Evolutionary conservation across 2,113 vertebrate genomes (phyloP).

Genomic region (Lathamus discolor): DNA sequence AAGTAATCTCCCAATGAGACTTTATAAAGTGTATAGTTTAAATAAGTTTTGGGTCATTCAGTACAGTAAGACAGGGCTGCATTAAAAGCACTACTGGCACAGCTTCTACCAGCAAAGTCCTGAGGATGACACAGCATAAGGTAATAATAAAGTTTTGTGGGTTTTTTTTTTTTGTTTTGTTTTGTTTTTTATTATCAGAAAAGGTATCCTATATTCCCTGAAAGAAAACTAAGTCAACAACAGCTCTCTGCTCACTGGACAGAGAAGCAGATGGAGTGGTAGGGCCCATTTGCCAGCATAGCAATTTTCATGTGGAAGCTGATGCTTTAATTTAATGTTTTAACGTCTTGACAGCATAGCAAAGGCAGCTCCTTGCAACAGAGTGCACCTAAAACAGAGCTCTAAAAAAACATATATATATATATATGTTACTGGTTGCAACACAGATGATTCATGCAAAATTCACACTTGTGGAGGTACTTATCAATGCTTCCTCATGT

Average conservation of each 20-base stretch:
- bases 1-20: not conserved
- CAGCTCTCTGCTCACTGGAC: not conserved
- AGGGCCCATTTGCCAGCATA: not conserved
- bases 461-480: not conserved
- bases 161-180: too few species aligned
- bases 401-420: not conserved
- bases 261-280: not conserved
- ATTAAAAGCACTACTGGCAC: fast-evolving
- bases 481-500: not conserved
- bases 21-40: not conserved
- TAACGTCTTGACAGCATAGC: not conserved
- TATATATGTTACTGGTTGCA: not conserved
- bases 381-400: not conserved
- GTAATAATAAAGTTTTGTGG: not conserved
- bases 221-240: not conserved
- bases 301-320: not conserved
- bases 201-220: not conserved
- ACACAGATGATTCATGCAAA: not conserved
- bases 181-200: not conserved
- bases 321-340: not conserved
- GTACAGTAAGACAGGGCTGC: not conserved
- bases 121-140: not conserved
- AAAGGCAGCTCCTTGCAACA: not conserved
- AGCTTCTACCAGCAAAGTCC: not conserved
- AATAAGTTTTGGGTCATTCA: not conserved